Evolutionary conservation across 2,797 vertebrate genomes (phyloP).

Genomic region (Pantherophis vulpinus): DNA sequence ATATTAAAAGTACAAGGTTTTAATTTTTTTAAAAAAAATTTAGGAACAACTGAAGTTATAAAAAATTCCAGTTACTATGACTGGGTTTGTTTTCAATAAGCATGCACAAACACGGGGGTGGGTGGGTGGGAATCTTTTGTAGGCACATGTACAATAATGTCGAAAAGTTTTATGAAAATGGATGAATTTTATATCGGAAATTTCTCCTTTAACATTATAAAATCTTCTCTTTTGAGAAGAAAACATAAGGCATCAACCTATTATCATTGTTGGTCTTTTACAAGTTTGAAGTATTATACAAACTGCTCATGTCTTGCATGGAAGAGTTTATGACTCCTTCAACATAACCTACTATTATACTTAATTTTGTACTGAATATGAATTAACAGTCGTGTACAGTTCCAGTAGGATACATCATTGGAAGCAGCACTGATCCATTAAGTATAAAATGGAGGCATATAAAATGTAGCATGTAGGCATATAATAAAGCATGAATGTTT

Average conservation of each 20-base stretch:
- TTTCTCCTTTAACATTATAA: conserved; percentile 28
- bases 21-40: background rate
- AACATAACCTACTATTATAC: conserved; percentile 16
- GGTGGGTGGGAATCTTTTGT: no score
- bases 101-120: background rate
- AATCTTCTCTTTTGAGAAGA: conserved; percentile 25
- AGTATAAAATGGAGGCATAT: conserved; percentile 31
- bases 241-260: background rate
- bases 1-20: background rate
- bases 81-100: background rate
- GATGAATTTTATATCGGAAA: background rate
- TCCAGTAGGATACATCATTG: background rate
- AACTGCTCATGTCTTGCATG: conserved; percentile 32
- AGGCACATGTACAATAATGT: background rate
- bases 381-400: background rate
- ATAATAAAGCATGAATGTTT: conserved; percentile 26
- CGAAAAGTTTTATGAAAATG: background rate
- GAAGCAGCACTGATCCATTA: conserved; percentile 43
- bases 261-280: conserved; percentile 32
- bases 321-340: conserved; percentile 18
- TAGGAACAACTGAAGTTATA: accelerated
- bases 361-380: conserved; percentile 33
- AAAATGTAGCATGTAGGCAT: conserved; percentile 15
- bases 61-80: background rate
- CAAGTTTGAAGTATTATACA: conserved; percentile 41